A percentile compares a stretch with the other conserved stretches of the same genome.
phyloP scores from a whole-genome alignment of 2,797 vertebrate genomes.

The Lepus oiostolus region DNA sequence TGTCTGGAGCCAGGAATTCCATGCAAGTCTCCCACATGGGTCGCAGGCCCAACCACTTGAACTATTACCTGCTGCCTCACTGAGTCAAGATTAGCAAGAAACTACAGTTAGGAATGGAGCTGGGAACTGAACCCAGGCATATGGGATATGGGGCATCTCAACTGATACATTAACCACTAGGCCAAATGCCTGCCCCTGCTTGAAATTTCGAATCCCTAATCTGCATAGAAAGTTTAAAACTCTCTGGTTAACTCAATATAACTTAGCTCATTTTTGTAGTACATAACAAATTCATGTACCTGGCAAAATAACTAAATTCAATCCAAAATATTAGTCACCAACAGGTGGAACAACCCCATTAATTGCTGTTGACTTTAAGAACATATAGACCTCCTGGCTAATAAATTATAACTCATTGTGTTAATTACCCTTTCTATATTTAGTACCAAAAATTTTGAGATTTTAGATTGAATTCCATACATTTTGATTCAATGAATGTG shows the following conservation, averaged over 20 bases:
- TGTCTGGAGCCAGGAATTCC: no score
- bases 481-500: conserved; percentile 39
- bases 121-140: no score
- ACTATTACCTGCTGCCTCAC: no score
- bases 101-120: no score
- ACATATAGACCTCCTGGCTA: conserved; percentile 26
- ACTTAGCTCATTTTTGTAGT: background rate
- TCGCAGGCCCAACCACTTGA: no score
- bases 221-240: background rate
- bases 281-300: background rate
- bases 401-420: conserved; percentile 3
- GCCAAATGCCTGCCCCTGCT: background rate
- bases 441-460: background rate
- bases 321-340: background rate
- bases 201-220: background rate
- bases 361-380: conserved; percentile 38
- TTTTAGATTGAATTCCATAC: background rate
- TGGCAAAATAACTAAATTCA: conserved; percentile 48
- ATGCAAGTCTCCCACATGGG: no score
- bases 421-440: conserved; percentile 17
- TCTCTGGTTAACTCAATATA: background rate
- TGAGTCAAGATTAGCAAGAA: no score
- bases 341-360: background rate
- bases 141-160: no score
- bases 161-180: no score